These are phyloP conservation scores for Aptenodytes forsteri DNA, from an alignment of 2,113 vertebrate species.

Conservation along the genomic window DNA sequence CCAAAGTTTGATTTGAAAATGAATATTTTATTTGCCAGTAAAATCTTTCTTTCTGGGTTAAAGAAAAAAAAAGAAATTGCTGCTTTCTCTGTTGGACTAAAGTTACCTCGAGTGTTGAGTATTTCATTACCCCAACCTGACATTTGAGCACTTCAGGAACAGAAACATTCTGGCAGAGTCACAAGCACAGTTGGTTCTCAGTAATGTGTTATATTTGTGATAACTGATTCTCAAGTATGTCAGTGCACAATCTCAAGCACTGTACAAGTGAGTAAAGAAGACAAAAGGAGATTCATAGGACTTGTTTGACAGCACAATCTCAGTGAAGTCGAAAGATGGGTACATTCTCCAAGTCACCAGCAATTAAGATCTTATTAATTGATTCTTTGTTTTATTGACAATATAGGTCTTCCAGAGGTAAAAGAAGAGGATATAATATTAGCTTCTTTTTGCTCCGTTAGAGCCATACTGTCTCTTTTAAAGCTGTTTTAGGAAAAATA, in stretches of 20 bases:
- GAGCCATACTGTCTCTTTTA: background rate
- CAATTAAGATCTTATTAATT: background rate
- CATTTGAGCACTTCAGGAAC: background rate
- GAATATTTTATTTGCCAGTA: background rate
- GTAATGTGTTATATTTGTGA: background rate
- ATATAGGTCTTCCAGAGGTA: background rate
- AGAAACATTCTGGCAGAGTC: conserved; percentile 21
- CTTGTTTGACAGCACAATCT: background rate
- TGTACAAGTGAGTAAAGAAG: background rate
- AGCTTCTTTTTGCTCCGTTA: background rate
- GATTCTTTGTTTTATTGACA: background rate
- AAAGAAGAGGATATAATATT: background rate
- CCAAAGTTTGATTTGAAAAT: background rate
- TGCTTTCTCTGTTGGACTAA: background rate
- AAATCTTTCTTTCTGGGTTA: background rate
- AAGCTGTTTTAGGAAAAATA: background rate
- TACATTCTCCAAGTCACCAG: background rate
- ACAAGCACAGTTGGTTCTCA: conserved; percentile 15
- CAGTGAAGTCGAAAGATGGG: background rate
- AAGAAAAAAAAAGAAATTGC: background rate
- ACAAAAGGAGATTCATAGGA: background rate
- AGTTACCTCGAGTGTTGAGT: background rate
- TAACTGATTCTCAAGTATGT: conserved; percentile 3
- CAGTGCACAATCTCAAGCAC: background rate
- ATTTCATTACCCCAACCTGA: background rate